phyloP scores from a whole-genome alignment of 1,140 invertebrate genomes.

The Bombyx mandarina region DNA sequence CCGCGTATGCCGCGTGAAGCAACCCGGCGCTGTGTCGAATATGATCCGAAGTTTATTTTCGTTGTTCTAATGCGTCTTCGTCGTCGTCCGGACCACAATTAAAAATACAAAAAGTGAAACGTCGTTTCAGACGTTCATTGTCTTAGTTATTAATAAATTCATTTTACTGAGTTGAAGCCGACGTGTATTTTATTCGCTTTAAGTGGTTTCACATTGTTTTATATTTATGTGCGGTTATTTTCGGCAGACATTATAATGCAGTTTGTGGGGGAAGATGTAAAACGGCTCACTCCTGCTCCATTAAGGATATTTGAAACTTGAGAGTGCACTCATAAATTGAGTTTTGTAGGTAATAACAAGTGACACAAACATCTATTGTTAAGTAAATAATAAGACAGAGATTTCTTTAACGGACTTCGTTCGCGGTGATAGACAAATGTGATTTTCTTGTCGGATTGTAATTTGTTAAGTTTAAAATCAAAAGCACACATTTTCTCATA shows the following conservation, averaged over 20 bases:
- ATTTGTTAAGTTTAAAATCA: too few relatives aligned
- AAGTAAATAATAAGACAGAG: conserved; percentile 5
- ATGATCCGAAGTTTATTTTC: conserved; percentile 66
- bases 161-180: conserved; percentile 67
- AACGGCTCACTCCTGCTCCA: conserved; percentile 63
- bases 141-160: conserved; percentile 71
- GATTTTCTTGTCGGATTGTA: too few relatives aligned
- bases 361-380: conserved; percentile 44
- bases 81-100: conserved; percentile 64
- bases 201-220: conserved; percentile 72
- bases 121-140: conserved; percentile 69
- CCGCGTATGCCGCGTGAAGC: conserved; percentile 9
- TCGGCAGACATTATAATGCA: conserved; percentile 67
- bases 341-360: conserved; percentile 58
- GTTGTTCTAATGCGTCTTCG: conserved; percentile 65
- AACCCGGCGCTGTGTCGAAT: conserved; percentile 43
- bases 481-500: too few relatives aligned
- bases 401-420: too few relatives aligned
- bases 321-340: conserved; percentile 68
- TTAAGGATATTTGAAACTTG: conserved; percentile 69
- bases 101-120: conserved; percentile 68
- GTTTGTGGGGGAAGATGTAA: conserved; percentile 65
- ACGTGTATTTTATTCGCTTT: conserved; percentile 71
- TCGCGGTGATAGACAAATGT: too few relatives aligned
- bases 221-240: conserved; percentile 71